Base-by-base conservation (phyloP, 1,140 invertebrate species). In the Eurosta solidaginis region DNA sequence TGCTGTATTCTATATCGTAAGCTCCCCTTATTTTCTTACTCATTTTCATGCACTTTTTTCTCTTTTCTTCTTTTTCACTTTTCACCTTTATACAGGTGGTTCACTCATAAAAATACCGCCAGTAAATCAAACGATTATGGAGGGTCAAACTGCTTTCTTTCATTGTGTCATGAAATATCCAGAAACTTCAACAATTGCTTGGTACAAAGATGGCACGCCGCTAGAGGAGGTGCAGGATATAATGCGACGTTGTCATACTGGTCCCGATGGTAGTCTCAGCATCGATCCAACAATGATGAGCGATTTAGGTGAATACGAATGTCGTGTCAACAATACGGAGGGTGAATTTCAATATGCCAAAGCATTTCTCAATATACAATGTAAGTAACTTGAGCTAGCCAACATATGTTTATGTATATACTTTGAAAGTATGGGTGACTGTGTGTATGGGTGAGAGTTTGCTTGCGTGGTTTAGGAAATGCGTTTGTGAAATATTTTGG, bases 321-420 rank as follows among this genome's bases (percentile, higher is more conserved):
- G 97, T 87, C 92, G 94, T 82, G 95, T 97, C 76, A 93, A 91
- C 54, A 96, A 95, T 82, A 91, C 91, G 10, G 92, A 93, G 50
- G 96, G 94, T 12, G 93, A 94, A 81, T 91, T 92, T 78, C 96
- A 97, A 88, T 93, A 92, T 81, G 96, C 96, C 40, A 92, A 91
- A 76, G 97, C 96, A 63, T 97, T 93, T 89, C 92, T 99, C 68
- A 96, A 98, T 88, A 96, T 99, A 80, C 96, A 97, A 90, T 98
- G 97, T 98, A 89, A 93, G 92, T 91, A 9, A 5, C 2, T 22
- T 36, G 36, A 7, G 20, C 14, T 1, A 22, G 7, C 17, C 44
- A 45, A 45, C 44, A 9, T 45, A 45, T 45, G 44, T 45, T 9
- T 45, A 17, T 45, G 17, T 45, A 17, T 45, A 17, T 45, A 17